Percentiles rank a stretch among this genome's conserved stretches.
Conservation (phyloP, 2,888 invertebrate species). For the Ennomos fuscantarius region DNA sequence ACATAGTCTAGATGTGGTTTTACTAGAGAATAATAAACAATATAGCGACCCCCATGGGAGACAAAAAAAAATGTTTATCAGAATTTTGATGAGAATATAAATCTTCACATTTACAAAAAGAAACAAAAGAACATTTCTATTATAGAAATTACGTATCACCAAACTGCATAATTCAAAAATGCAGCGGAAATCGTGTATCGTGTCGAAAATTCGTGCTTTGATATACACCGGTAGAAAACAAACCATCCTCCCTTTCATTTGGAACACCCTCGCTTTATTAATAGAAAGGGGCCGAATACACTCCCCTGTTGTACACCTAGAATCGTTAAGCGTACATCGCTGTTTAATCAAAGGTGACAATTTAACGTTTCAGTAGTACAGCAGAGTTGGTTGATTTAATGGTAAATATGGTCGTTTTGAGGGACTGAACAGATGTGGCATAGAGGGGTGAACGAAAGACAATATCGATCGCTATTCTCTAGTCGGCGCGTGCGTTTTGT, state of each 20-base stretch:
- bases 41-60: too few species aligned
- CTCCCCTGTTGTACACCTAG: constrained; percentile 22
- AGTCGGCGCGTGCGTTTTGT: constrained; percentile 59
- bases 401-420: constrained; percentile 11
- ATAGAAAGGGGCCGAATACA: constrained; percentile 25
- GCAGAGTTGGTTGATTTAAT: constrained; percentile 22
- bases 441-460: constrained; percentile 66
- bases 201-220: constrained; percentile 28
- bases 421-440: constrained; percentile 64
- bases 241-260: constrained; percentile 29
- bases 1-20: too few species aligned
- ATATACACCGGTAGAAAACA: constrained; percentile 31
- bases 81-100: constrained; percentile 12
- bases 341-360: constrained; percentile 13
- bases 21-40: too few species aligned
- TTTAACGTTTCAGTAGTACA: constrained; percentile 17
- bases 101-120: constrained; percentile 17
- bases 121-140: constrained; percentile 23
- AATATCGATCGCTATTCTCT: constrained; percentile 69
- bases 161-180: constrained; percentile 26
- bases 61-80: not conserved
- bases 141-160: constrained; percentile 34
- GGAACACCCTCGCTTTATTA: constrained; percentile 33
- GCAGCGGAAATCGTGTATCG: constrained; percentile 30
- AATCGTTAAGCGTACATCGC: constrained; percentile 26